Base-by-base conservation (phyloP, 92 coral and sea anemone species). In the Epizoanthus fatuus region DNA sequence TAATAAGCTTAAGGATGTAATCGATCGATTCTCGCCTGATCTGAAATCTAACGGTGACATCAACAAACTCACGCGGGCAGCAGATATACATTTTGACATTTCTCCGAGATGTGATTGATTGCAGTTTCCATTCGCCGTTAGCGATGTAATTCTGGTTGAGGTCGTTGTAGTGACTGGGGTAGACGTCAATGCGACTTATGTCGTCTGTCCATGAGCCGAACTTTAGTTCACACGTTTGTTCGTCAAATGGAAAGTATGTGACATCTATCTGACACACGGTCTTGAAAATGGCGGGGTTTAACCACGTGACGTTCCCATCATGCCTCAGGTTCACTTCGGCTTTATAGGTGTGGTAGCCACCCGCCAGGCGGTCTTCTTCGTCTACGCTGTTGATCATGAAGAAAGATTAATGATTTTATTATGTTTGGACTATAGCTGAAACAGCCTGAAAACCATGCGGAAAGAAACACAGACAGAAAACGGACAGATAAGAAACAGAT, bases 181-280 rank as follows among this genome's bases (percentile, higher is more conserved):
- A 85, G 11, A 96, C 68, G 72, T 93, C 91, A 53, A 96, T 79
- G 9, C 84, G 84, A 29, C 80, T 69, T 4, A 84, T 64, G 72
- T 88, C 94, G 53, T 90, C 92, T 0, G 99, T 88, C 99, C 99
- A 96, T 0, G 99, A 96, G 22, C 99, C 98, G 57, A 95, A 96
- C 90, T 89, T 96, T 7, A 96, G 87, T 37, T 68, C 68, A 72
- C 99, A 96, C 7, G 79, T 85, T 69, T 96, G 99, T 45, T 93
- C 94, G 85, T 96, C 99, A 57, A 96, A 92, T 40, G 99, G 99
- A 69, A 96, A 96, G 74, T 86, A 95, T 2, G 92, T 71, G 47
- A 96, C 99, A 32, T 93, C 92, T 5, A 96, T 89, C 38, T 83
- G 86, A 72, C 99, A 96, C 17, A 95, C 89, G 47, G 93, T 91